Evolutionary conservation across 2,797 vertebrate genomes (phyloP).

Genomic region (Galagoides demidoff): DNA sequence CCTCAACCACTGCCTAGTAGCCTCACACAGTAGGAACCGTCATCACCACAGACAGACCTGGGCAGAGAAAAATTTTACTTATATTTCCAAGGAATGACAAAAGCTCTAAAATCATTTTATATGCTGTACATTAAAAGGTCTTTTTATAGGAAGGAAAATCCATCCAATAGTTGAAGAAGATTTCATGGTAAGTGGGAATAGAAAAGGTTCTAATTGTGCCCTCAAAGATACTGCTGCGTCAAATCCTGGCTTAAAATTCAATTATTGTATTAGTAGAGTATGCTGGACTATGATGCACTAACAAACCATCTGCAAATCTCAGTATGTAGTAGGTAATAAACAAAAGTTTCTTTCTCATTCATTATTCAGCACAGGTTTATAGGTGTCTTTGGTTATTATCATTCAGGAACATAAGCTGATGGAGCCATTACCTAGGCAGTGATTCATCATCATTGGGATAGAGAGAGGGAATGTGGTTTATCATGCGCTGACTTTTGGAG

Average conservation of each 20-base stretch:
- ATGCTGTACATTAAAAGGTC: not conserved
- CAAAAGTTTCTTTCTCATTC: not conserved
- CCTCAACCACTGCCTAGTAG: no score
- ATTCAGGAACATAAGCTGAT: not conserved
- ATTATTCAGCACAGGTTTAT: not conserved
- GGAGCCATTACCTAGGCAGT: not conserved
- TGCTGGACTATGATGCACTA: not conserved
- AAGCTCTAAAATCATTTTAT: not conserved
- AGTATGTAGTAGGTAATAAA: not conserved
- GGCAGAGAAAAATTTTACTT: not conserved
- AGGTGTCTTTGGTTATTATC: not conserved
- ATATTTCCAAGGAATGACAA: not conserved
- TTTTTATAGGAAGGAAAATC: not conserved
- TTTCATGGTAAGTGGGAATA: not conserved
- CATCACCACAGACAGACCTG: no score
- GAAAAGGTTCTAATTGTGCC: not conserved
- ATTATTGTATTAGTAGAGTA: not conserved
- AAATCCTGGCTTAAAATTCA: not conserved
- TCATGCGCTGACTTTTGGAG: not conserved
- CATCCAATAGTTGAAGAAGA: not conserved
- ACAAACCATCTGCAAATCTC: not conserved
- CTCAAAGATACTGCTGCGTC: not conserved
- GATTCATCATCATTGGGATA: not conserved
- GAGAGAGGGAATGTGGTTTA: not conserved
- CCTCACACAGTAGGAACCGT: no score